A percentile compares a stretch with the other conserved stretches of the same genome.
phyloP scores from a whole-genome alignment of 2,888 invertebrate genomes.

The Diploptera punctata region DNA sequence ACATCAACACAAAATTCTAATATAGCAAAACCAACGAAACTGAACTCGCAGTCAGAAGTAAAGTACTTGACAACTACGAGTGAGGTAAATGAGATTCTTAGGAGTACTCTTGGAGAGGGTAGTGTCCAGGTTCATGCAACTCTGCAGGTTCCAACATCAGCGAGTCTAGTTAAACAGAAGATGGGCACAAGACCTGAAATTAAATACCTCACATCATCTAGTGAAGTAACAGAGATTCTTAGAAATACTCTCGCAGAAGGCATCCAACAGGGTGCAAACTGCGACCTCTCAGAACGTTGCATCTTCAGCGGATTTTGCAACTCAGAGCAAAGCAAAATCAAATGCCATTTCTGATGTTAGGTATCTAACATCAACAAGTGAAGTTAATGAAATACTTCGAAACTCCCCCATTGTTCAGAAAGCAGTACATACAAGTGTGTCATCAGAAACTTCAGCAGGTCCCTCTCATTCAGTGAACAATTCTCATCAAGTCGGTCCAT shows the following conservation, averaged over 20 bases:
- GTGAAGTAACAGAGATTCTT: conserved; percentile 30
- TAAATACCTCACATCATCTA: conserved; percentile 30
- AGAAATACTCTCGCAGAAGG: conserved; percentile 17
- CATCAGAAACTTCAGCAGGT: background rate
- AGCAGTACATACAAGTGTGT: background rate
- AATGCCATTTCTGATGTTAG: conserved; percentile 20
- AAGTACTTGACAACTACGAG: conserved; percentile 36
- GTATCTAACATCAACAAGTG: conserved; percentile 33
- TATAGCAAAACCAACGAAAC: conserved; percentile 16
- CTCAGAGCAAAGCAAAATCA: conserved; percentile 27
- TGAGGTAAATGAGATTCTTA: conserved; percentile 36
- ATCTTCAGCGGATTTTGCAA: background rate
- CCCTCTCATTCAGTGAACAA: conserved; percentile 1
- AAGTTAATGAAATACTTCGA: conserved; percentile 38
- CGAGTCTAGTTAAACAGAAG: background rate
- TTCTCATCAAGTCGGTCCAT: conserved; percentile 14
- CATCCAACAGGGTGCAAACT: conserved; percentile 9
- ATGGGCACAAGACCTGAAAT: conserved; percentile 15
- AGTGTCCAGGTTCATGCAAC: background rate
- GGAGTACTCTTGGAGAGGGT: conserved; percentile 30
- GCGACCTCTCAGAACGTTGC: background rate
- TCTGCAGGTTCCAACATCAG: background rate
- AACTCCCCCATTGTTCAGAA: conserved; percentile 23
- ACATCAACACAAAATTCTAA: background rate
- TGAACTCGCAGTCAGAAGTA: conserved; percentile 23